These are phyloP conservation scores for Heliothis subflexa DNA, from an alignment of 1,140 invertebrate genomes.

Conservation along the genomic window DNA sequence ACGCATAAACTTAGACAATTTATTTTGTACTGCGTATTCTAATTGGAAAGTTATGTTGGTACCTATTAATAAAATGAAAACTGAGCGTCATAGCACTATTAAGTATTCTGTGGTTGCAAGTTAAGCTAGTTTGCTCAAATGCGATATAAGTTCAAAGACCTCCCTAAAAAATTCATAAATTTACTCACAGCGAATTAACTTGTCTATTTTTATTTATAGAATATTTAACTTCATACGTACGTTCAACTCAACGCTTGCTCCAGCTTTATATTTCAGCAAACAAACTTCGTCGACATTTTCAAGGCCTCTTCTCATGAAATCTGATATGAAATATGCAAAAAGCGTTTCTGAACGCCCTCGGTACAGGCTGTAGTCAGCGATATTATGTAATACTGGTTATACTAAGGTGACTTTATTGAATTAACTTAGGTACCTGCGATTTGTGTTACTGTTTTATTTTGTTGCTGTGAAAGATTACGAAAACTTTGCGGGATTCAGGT, in stretches of 20 bases:
- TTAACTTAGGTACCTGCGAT: slow-evolving; percentile 39
- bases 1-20: too few species aligned
- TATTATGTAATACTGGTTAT: slow-evolving; percentile 13
- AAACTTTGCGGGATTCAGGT: neutral
- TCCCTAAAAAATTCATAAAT: neutral
- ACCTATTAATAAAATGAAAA: too few species aligned
- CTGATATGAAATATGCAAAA: slow-evolving; percentile 63
- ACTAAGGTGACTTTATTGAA: slow-evolving; percentile 42
- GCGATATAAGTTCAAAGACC: neutral
- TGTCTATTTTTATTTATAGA: slow-evolving; percentile 41
- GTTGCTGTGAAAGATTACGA: neutral
- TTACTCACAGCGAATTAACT: neutral
- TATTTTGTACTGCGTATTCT: too few species aligned
- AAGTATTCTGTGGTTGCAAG: too few species aligned
- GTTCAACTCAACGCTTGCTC: neutral
- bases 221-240: slow-evolving; percentile 36
- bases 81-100: too few species aligned
- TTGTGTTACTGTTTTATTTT: slow-evolving; percentile 32
- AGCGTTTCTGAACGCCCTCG: slow-evolving; percentile 43
- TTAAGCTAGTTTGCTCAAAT: too few species aligned
- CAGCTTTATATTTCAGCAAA: slow-evolving; percentile 30
- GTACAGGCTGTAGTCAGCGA: neutral
- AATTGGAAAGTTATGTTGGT: too few species aligned
- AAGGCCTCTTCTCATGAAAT: slow-evolving; percentile 53
- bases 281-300: slow-evolving; percentile 42